Base-by-base conservation (phyloP, 2,797 vertebrate genomes). In the Notoglanidium macrostoma region DNA sequence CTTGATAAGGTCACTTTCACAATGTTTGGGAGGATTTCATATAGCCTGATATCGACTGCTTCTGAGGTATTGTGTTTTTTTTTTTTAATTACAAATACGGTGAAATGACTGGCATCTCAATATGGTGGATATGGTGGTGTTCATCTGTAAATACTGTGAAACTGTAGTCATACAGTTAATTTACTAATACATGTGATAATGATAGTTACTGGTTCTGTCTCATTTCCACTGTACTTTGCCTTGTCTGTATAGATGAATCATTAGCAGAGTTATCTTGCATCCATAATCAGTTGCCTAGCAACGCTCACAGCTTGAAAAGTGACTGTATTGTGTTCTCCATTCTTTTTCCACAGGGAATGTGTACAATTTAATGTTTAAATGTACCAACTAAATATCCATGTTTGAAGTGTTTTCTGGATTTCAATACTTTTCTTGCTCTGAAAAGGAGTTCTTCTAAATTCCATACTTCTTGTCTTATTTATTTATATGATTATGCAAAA, bases 201-300 rank as follows among this genome's bases (percentile, higher is more conserved):
- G 15, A 72, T 2, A 80, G 35, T 80, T 35, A 61, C 0, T 55
- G 17, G 51, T 78, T 77, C 49, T 4, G 49, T 55, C 57, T 63
- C 23, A 40, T 44, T 80, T 61, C 10, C 23, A 63, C 21, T 63
- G 57, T 61, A 63, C 5, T 61, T 17, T 44, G 6, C 35, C 14
- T 59, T 57, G 32, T 40, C 32, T 61, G 35, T 80, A 26, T 10
- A 44, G 57, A 46, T 63, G 6, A 80, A 26, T n/a, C 57, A 61
- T 80, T 63, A 61, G 21, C 35, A n/a, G 35, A 26, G 57, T 63
- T 80, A 80, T 12, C 57, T 46, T 63, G 35, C 2, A n/a, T 80
- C 21, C 35, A 44, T 80, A 57, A 80, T 80, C 35, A 61, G 78
- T 80, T 80, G 35, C 78, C 35, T 80, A 80, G 78, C 57, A 80